Conservation (phyloP, 2,888 invertebrate species). For the Tetanocera ferruginea region DNA sequence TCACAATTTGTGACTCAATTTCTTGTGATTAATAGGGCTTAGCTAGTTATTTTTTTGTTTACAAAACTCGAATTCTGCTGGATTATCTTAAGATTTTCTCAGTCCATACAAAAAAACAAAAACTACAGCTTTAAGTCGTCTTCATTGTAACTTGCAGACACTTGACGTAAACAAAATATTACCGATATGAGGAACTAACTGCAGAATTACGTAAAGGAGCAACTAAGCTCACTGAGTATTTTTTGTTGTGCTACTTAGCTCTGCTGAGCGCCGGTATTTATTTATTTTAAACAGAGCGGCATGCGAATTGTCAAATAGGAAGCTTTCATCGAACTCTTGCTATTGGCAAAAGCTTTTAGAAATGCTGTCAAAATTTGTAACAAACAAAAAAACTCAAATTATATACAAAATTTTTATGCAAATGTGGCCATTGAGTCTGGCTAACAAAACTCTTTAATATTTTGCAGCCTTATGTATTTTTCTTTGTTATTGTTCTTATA, state of each 20-base stretch:
- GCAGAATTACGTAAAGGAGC: background rate
- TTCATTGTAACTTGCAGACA: slow-evolving; percentile 1
- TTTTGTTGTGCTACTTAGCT: background rate
- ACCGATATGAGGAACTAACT: background rate
- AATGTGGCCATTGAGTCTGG: background rate
- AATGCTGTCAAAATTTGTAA: background rate
- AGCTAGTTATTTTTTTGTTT: too few species aligned
- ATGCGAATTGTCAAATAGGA: background rate
- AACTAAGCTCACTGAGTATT: background rate
- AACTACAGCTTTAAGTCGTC: too few species aligned
- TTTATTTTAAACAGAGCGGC: background rate
- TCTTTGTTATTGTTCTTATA: too few species aligned
- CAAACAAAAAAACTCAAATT: background rate
- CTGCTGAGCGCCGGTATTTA: background rate
- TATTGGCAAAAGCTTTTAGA: background rate
- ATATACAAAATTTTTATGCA: background rate
- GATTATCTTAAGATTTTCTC: too few species aligned
- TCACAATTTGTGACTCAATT: too few species aligned
- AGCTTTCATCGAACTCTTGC: background rate
- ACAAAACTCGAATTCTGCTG: too few species aligned
- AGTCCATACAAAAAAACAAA: too few species aligned
- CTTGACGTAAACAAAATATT: slow-evolving; percentile 23
- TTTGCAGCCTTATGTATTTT: background rate
- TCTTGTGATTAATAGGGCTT: too few species aligned
- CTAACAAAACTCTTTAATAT: background rate